Evolutionary conservation across 2,113 vertebrate species (phyloP), one percentile per base, ranked within the genome.

Genomic region (Chlorodrepanis virens): DNA sequence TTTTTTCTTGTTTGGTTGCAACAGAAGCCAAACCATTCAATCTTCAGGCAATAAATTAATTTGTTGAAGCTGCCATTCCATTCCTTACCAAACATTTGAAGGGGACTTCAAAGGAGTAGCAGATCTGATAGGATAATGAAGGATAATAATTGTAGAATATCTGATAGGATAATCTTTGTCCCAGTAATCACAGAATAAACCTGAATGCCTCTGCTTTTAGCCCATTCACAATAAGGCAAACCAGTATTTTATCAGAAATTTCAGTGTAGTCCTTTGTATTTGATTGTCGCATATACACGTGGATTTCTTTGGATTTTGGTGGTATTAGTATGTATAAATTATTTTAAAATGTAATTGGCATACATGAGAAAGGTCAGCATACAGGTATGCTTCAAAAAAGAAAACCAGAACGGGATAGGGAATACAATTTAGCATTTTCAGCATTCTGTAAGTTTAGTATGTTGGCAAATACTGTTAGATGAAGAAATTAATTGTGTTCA

Each of bases 1-100:
- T 67, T 56, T 35, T 72, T 72, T 69, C 64, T 27, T 0, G 0
- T 53, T 64, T 0, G 0, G 23, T n/a, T 52, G 47, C 19, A 56
- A 83, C 17, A 59, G 59, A 29, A 72, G 18, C 42, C n/a, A 23
- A 59, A 15, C 35, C 28, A 40, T 57, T 71, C 74, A 60, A 31
- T 72, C 47, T 45, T 57, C 37, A 71, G 20, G 52, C 45, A 70
- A 70, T 40, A 83, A 78, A 71, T 64, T 39, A 65, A 78, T 65
- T 45, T 39, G 47, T 6, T 59, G 18, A 53, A 67, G 52, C 14
- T 67, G 29, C 52, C 6, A 40, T 22, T 74, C 29, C 45, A 47
- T 27, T 80, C 23, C 59, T 60, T 19, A 67, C 35, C n/a, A 54
- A 80, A 72, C 25, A 80, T 60, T 37, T 67, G 14, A 91, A 86